Base-by-base conservation (phyloP, 1,140 invertebrate species). In the Caerostris darwini region DNA sequence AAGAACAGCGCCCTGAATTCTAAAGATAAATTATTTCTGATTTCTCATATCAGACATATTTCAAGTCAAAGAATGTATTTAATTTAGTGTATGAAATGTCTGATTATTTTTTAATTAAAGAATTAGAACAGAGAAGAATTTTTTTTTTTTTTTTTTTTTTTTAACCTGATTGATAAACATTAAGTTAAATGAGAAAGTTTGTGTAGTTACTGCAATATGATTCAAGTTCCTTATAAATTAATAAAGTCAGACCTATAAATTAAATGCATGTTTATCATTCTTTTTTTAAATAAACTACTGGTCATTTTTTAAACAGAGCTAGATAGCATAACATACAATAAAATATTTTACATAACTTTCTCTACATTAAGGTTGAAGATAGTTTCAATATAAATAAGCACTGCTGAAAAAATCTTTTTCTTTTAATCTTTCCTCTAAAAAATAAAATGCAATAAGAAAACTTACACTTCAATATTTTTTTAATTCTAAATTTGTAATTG, bases 1-100 rank as follows among this genome's bases (percentile, higher is more conserved):
- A 94, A 14, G 92, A 88, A 61, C 54, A 94, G 6, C 85, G 92
- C 10, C 92, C 92, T 19, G 71, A 94, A 82, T 94, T 94, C 67
- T 94, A 89, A 92, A 34, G 10, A 67, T 88, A n/a, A 34, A 50
- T 5, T 8, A 58, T n/a, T 83, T 83, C 56, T 57, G 53, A 34
- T 83, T 12, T 64, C 3, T 83, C 8, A 7, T 83, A 10, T 83
- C 54, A 58, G 82, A 57, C 82, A 57, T 83, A 83, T 83, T 83
- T 54, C 82, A 83, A 10, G 54, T 83, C n/a, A 57, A 83, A 83
- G 82, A 64, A 10, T n/a, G 53, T 83, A 58, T 83, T 83, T 83
- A 83, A 83, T 83, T 83, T 83, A 83, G 53, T 57, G 17, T 10
- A 17, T 19, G 8, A 17, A 56, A 56, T 83, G 82, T 83, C 82